phyloP scores from a whole-genome alignment of 1,140 invertebrate species.

The Sarcophaga bullata region DNA sequence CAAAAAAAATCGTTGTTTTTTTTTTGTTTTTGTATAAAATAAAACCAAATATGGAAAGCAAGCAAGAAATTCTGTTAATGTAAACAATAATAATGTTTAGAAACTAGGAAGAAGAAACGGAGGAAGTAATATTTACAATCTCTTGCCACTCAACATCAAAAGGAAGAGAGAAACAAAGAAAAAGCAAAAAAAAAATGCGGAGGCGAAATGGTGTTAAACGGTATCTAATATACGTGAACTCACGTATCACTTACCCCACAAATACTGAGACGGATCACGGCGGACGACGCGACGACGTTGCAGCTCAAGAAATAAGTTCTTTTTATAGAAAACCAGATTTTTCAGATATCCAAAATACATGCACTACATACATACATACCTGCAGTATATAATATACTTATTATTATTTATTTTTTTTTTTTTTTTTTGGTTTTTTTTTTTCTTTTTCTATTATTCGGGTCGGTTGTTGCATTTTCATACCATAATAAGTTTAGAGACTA shows the following conservation, averaged over 20 bases:
- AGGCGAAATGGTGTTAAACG: background rate
- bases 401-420: too few relatives aligned
- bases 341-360: background rate
- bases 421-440: too few relatives aligned
- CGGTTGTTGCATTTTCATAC: too few relatives aligned
- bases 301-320: conserved; percentile 1
- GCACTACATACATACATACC: background rate
- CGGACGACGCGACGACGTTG: background rate
- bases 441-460: too few relatives aligned
- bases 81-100: background rate
- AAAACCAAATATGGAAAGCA: background rate
- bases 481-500: too few relatives aligned
- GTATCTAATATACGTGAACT: background rate
- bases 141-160: background rate
- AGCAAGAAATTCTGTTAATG: background rate
- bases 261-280: too few relatives aligned
- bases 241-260: too few relatives aligned
- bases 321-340: conserved; percentile 15
- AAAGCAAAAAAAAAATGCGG: background rate
- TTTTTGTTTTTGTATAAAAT: background rate
- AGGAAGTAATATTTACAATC: too few relatives aligned
- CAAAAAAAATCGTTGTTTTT: too few relatives aligned
- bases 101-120: too few relatives aligned
- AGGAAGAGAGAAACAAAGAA: background rate
- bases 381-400: too few relatives aligned